Evolutionary conservation across 2,888 invertebrate species (phyloP).

Genomic region (Agriopis leucophaearia): DNA sequence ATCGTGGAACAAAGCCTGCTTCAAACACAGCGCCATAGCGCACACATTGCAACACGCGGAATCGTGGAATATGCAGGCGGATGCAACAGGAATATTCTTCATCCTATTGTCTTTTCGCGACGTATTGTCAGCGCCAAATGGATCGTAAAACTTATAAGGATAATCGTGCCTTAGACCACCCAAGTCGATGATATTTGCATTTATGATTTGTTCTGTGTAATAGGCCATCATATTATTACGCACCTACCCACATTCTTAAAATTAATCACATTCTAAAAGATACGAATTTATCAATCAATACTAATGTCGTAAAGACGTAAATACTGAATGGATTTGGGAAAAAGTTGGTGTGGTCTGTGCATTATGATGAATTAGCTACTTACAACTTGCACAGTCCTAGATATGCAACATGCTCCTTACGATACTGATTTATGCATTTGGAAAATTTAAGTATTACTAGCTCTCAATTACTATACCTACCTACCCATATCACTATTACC

Average conservation of each 20-base stretch:
- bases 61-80: conserved; percentile 49
- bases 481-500: no score
- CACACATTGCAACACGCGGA: conserved; percentile 42
- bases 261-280: no score
- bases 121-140: conserved; percentile 58
- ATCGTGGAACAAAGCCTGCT: conserved; percentile 47
- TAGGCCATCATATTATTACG: no score
- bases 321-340: no score
- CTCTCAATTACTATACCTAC: no score
- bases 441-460: background rate
- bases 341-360: no score
- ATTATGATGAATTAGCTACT: no score
- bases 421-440: background rate
- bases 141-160: conserved; percentile 60
- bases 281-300: no score
- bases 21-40: conserved; percentile 40
- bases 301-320: background rate
- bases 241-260: no score
- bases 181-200: conserved; percentile 35
- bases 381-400: background rate
- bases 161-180: conserved; percentile 53
- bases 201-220: background rate
- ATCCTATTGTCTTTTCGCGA: conserved; percentile 51
- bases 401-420: background rate
- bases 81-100: conserved; percentile 46